Evolutionary conservation across 2,888 invertebrate species (phyloP).

Genomic region (Corythucha ciliata): DNA sequence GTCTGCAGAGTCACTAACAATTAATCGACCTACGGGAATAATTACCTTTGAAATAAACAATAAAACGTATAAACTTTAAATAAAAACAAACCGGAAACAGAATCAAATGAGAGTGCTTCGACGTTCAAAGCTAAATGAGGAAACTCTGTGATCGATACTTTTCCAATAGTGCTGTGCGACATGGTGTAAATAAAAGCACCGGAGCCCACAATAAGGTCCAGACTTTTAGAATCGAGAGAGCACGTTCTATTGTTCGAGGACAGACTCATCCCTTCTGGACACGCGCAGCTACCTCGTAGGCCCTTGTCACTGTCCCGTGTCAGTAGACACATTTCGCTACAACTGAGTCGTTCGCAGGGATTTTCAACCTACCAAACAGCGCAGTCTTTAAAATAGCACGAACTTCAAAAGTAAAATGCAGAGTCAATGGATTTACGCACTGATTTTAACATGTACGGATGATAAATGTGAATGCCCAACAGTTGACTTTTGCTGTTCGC

Average conservation of each 20-base stretch:
- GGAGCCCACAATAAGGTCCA: slow-evolving; percentile 51
- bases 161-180: too few relatives aligned
- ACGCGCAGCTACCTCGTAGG: slow-evolving; percentile 54
- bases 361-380: slow-evolving; percentile 40
- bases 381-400: neutral
- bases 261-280: slow-evolving; percentile 62
- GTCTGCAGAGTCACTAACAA: too few relatives aligned
- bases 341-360: slow-evolving; percentile 54
- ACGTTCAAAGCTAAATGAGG: too few relatives aligned
- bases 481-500: slow-evolving; percentile 46
- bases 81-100: too few relatives aligned
- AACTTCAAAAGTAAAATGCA: slow-evolving; percentile 13
- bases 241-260: slow-evolving; percentile 50
- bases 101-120: too few relatives aligned
- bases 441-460: slow-evolving; percentile 48
- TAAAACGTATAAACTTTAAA: too few relatives aligned
- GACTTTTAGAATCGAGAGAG: slow-evolving; percentile 42
- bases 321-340: slow-evolving; percentile 70
- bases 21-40: too few relatives aligned
- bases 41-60: too few relatives aligned
- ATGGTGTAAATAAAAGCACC: too few relatives aligned
- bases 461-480: slow-evolving; percentile 64
- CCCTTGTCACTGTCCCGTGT: slow-evolving; percentile 41
- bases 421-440: too few relatives aligned
- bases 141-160: too few relatives aligned